Percentiles rank a stretch among this genome's conserved stretches.
These are phyloP conservation scores for Percopsis transmontana DNA, from an alignment of 2,113 vertebrate genomes.

Conservation along the genomic window DNA sequence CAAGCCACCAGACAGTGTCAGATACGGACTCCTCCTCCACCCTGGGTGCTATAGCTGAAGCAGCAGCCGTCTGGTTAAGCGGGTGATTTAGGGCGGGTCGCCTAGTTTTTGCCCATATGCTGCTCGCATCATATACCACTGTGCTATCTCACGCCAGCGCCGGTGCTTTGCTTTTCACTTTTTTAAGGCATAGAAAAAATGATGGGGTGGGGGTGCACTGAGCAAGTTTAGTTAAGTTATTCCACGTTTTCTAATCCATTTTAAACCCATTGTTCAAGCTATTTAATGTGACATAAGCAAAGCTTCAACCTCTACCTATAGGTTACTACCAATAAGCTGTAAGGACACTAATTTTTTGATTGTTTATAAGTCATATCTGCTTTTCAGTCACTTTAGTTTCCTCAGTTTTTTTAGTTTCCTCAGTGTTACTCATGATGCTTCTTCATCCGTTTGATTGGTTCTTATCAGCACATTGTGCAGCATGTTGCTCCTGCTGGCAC, in stretches of 20 bases:
- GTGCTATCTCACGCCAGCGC: constrained; percentile 15
- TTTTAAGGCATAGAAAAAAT: background rate
- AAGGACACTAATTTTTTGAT: too few species aligned
- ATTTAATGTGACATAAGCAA: background rate
- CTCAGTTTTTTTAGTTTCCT: too few species aligned
- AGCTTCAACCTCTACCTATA: background rate
- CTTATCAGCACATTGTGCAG: constrained; percentile 21
- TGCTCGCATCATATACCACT: constrained; percentile 16
- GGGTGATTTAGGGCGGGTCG: constrained; percentile 39
- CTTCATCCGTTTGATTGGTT: constrained; percentile 23
- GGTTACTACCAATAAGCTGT: too few species aligned
- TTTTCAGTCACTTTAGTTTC: too few species aligned
- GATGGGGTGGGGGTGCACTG: background rate
- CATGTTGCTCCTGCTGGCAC: constrained; percentile 19
- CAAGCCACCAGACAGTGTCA: constrained; percentile 54
- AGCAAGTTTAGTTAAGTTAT: background rate
- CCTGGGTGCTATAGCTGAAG: constrained; percentile 26
- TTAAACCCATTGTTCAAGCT: constrained; percentile 18
- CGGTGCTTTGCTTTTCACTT: constrained; percentile 6
- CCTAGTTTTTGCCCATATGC: background rate
- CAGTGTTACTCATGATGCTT: constrained; percentile 1
- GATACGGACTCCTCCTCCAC: constrained; percentile 35
- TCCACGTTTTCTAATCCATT: background rate
- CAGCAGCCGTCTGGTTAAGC: constrained; percentile 41
- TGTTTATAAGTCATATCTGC: too few species aligned